A percentile compares a stretch with the other conserved stretches of the same genome.
These are phyloP conservation scores for Lottia gigantea DNA, from an alignment of 2,888 invertebrate species.

Conservation along the genomic window DNA sequence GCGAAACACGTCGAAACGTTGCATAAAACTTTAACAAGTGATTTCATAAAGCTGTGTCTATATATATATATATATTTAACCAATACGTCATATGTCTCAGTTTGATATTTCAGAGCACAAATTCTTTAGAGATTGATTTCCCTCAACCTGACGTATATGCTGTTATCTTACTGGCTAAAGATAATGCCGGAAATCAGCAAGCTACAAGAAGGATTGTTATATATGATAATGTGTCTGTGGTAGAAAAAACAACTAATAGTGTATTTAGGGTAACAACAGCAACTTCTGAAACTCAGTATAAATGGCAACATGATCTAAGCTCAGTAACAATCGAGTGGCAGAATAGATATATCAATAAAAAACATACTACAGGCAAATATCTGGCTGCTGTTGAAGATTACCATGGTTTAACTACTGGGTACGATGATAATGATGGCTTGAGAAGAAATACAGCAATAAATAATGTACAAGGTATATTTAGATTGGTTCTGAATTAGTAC, in stretches of 20 bases:
- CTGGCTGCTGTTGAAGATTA: constrained; percentile 11
- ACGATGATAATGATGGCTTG: constrained; percentile 28
- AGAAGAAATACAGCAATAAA: constrained; percentile 16
- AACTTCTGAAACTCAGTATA: constrained; percentile 14
- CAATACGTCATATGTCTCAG: too few relatives aligned
- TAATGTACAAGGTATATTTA: constrained; percentile 23
- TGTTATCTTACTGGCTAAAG: constrained; percentile 18
- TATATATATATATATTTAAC: too few relatives aligned
- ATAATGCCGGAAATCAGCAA: constrained; percentile 23
- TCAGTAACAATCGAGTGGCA: constrained; percentile 14
- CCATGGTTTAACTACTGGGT: constrained; percentile 15
- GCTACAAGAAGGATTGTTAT: constrained; percentile 19
- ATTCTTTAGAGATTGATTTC: too few relatives aligned
- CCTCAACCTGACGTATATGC: constrained; percentile 20
- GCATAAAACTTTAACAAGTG: too few relatives aligned
- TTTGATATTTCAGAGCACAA: too few relatives aligned
- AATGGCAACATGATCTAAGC: constrained; percentile 11
- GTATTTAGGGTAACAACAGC: constrained; percentile 16
- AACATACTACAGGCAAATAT: constrained; percentile 18
- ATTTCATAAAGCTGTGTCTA: too few relatives aligned
- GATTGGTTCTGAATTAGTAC: too few relatives aligned
- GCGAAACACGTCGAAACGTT: too few relatives aligned
- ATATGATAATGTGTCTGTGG: constrained; percentile 16
- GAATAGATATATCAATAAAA: constrained; percentile 16
- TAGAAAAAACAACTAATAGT: constrained; percentile 4